Conservation (phyloP, 2,113 vertebrate species). For the Lepidothrix coronata region DNA sequence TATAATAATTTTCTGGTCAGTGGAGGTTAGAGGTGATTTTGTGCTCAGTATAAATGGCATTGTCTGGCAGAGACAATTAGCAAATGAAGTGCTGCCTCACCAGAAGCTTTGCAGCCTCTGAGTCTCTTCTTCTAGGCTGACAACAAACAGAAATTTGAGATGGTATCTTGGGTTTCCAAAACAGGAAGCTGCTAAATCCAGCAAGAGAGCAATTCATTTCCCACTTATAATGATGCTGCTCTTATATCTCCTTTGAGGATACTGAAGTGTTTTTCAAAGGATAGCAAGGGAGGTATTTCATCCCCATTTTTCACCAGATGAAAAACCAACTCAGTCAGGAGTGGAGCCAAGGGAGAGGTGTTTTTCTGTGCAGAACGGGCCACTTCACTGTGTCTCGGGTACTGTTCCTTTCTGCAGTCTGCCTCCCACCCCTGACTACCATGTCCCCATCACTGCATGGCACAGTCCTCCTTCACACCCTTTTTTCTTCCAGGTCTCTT, state of each 20-base stretch:
- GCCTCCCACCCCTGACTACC: neutral
- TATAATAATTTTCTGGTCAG: neutral
- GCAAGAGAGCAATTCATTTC: constrained; percentile 37
- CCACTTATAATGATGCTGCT: neutral
- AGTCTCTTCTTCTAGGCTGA: constrained; percentile 40
- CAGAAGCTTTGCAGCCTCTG: constrained; percentile 12
- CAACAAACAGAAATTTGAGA: constrained; percentile 59
- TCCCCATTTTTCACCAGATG: neutral
- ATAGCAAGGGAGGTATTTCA: neutral
- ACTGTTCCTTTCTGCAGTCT: neutral
- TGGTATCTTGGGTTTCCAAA: constrained; percentile 46
- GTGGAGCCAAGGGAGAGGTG: neutral
- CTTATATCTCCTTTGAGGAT: neutral
- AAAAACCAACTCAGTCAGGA: neutral
- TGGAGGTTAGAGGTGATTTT: constrained; percentile 27
- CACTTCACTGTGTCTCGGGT: neutral
- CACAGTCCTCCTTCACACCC: neutral
- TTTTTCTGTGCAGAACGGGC: neutral
- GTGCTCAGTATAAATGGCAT: constrained; percentile 26
- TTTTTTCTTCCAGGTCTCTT: neutral
- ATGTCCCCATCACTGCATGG: neutral
- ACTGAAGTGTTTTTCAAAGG: neutral
- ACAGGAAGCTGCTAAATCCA: constrained; percentile 57
- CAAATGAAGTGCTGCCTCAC: constrained; percentile 32
- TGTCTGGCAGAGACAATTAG: constrained; percentile 59